Percentiles rank a stretch among this genome's conserved stretches.
Conservation (phyloP, 2,797 vertebrate genomes). For the Graptemys geographica region DNA sequence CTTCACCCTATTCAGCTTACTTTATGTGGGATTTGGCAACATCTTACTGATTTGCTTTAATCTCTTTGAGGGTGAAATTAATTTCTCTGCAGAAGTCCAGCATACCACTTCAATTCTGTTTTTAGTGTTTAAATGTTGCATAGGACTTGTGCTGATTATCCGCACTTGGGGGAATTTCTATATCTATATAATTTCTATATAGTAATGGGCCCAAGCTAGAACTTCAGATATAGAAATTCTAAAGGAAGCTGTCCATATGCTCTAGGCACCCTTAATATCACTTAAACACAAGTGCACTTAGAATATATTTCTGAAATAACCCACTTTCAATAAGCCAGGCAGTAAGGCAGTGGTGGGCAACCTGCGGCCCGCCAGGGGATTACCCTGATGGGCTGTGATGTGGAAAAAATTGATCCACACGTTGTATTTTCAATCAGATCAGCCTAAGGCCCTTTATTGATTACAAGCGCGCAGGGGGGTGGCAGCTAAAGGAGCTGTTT, state of each 20-base stretch:
- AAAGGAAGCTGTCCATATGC: accelerated
- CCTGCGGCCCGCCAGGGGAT: no score
- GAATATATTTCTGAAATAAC: not conserved
- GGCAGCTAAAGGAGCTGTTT: no score
- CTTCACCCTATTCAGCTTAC: not conserved
- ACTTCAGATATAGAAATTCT: not conserved
- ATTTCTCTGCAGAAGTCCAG: accelerated
- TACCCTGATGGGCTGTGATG: no score
- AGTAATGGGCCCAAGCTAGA: not conserved
- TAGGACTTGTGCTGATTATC: not conserved
- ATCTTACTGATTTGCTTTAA: not conserved
- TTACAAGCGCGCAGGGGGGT: no score
- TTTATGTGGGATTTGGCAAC: not conserved
- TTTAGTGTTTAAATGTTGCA: not conserved
- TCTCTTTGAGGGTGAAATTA: not conserved
- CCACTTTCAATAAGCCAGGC: accelerated
- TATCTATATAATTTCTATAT: no score
- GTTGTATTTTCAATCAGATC: no score
- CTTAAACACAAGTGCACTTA: not conserved
- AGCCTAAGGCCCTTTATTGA: no score
- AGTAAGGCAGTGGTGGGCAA: no score
- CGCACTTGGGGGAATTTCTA: not conserved
- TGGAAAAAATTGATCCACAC: no score
- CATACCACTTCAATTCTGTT: not conserved
- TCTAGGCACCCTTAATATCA: not conserved